These are phyloP conservation scores for Euclidia mi DNA, from an alignment of 2,888 invertebrate genomes.

Conservation along the genomic window DNA sequence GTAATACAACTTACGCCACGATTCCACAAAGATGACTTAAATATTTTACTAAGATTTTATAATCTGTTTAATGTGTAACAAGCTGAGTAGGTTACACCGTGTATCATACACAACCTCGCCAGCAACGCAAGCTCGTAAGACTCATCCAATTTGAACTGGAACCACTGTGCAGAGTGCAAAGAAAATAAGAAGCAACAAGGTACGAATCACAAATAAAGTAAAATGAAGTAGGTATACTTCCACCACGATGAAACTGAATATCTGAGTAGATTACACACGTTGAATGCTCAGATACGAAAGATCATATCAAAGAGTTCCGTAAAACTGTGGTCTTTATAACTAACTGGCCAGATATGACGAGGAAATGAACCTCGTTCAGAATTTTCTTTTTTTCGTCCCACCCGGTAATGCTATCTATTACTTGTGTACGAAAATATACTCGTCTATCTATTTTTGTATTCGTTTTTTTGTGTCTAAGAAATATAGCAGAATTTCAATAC, in stretches of 20 bases:
- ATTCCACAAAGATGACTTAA: too few species aligned
- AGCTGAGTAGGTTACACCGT: too few species aligned
- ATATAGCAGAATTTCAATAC: too few species aligned
- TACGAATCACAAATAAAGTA: slow-evolving; percentile 1
- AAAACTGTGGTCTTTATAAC: slow-evolving; percentile 56
- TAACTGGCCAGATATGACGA: slow-evolving; percentile 64
- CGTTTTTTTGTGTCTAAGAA: too few species aligned
- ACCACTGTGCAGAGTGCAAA: not conserved
- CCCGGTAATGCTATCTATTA: slow-evolving; percentile 39
- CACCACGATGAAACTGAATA: slow-evolving; percentile 10
- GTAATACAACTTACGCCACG: too few species aligned
- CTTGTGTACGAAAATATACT: slow-evolving; percentile 14
- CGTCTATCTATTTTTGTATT: not conserved
- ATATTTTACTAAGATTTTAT: too few species aligned
- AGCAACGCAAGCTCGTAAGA: too few species aligned
- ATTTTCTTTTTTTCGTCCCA: slow-evolving; percentile 34
- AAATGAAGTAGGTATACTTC: slow-evolving; percentile 2
- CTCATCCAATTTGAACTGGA: not conserved
- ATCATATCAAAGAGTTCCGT: slow-evolving; percentile 32
- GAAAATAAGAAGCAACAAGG: not conserved
- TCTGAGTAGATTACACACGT: slow-evolving; percentile 16
- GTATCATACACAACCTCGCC: too few species aligned
- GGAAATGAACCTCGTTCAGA: slow-evolving; percentile 61
- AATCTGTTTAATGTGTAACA: too few species aligned
- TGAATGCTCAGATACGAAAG: slow-evolving; percentile 26